A percentile compares a stretch with the other conserved stretches of the same genome.
Conservation (phyloP, 2,797 vertebrate genomes). For the Danio albolineatus region DNA sequence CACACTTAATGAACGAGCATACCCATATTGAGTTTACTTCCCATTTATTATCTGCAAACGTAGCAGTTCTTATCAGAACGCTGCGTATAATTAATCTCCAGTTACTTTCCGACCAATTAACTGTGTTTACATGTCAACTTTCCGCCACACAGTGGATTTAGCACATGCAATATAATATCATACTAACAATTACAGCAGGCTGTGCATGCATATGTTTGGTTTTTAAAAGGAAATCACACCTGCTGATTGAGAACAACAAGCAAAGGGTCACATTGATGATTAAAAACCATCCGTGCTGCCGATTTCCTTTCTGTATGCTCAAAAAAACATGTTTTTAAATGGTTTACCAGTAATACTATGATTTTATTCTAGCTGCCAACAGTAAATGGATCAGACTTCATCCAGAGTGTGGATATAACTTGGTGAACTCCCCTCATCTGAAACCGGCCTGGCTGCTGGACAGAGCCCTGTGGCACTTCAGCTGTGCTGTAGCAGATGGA, state of each 20-base stretch:
- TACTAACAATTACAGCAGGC: neutral
- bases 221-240: neutral
- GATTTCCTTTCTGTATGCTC: neutral
- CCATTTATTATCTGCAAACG: slow-evolving; percentile 14
- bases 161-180: neutral
- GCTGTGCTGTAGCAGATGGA: slow-evolving; percentile 83
- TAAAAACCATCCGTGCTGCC: neutral
- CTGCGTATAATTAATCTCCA: neutral
- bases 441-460: slow-evolving; percentile 95
- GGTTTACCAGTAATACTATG: too few species aligned
- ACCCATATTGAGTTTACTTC: slow-evolving; percentile 6
- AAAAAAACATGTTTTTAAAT: neutral
- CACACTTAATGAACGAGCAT: neutral
- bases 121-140: neutral
- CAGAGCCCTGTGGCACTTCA: slow-evolving; percentile 90
- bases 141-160: neutral
- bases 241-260: neutral
- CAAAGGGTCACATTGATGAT: neutral
- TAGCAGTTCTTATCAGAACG: neutral
- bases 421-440: slow-evolving; percentile 94
- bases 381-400: slow-evolving; percentile 90
- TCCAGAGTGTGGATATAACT: slow-evolving; percentile 95
- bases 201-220: neutral
- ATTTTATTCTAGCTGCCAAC: slow-evolving; percentile 82
- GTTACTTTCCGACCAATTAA: neutral